Evolutionary conservation across 2,888 invertebrate genomes (phyloP), one percentile per base, ranked within the genome.

Genomic region (Ommatoiulus sabulosus): DNA sequence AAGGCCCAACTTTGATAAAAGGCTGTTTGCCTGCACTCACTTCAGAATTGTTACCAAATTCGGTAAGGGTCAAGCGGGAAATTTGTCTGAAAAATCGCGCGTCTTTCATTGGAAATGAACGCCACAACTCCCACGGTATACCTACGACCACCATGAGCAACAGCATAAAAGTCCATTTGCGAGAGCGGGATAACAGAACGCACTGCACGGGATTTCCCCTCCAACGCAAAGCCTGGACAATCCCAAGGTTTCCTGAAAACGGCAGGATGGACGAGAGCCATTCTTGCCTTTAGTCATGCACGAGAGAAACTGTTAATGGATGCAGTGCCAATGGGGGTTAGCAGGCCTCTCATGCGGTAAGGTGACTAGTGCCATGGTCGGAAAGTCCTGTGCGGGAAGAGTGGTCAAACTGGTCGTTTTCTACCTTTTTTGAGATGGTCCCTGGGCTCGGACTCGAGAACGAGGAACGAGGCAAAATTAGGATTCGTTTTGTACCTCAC

Each of bases 391-490:
- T 17, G 63, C 63, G 63, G 63, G n/a, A 87, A 35, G 48, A 87
- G 48, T 52, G 52, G 52, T 87, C 87, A 87, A 48, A 48, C 87
- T 52, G 35, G 52, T 48, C 87, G 87, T 87, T 87, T 87, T 87
- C 87, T 87, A 46, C 87, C 87, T 48, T 87, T 87, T 46, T 87
- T 87, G 17, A 52, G 48, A n/a, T 44, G 44, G 20, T 48, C 46
- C 35, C 48, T 87, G 48, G 87, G 87, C 35, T 87, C 87, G 52
- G 87, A 20, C 15, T 87, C 87, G 46, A 87, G 87, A 20, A 87
- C 87, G 87, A 87, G 87, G 46, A 87, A 87, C 87, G 72, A 87
- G 57, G 57, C 87, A 87, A 87, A 87, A 72, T 48, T 87, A 87
- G 87, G 57, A 87, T 43, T 87, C 24, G 57, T 87, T 46, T 87